Percentiles rank a stretch among this genome's conserved stretches.
Conservation (phyloP, 2,888 invertebrate species). For the Myopa testacea region DNA sequence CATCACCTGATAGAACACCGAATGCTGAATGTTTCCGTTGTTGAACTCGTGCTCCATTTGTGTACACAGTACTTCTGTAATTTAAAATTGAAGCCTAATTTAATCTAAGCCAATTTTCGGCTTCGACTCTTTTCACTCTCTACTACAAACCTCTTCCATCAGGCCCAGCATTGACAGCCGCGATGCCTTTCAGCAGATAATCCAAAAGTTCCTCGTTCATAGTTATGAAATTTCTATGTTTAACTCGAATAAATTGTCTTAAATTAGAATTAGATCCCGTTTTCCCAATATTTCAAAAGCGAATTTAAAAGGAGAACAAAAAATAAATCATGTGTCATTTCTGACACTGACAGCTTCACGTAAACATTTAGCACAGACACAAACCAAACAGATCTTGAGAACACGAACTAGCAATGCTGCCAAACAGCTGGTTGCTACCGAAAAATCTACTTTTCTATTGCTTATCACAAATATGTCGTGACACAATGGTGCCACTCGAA, state of each 20-base stretch:
- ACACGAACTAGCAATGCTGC: no score
- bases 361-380: no score
- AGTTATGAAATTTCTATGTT: background rate
- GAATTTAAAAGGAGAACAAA: background rate
- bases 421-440: no score
- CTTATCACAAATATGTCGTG: no score
- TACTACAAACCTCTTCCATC: constrained; percentile 55
- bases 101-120: background rate
- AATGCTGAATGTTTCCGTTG: constrained; percentile 53
- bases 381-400: no score
- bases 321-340: background rate
- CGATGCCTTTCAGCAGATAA: constrained; percentile 42
- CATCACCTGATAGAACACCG: constrained; percentile 62
- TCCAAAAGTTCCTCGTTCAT: constrained; percentile 44
- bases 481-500: no score
- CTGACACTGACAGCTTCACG: background rate
- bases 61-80: constrained; percentile 52
- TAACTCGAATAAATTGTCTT: background rate
- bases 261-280: background rate
- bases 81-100: background rate
- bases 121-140: background rate
- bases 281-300: background rate
- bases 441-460: no score
- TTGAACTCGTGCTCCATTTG: constrained; percentile 60
- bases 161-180: constrained; percentile 53